A percentile compares a stretch with the other conserved stretches of the same genome.
Evolutionary conservation across 2,888 invertebrate species (phyloP).

Genomic region (Thymelicus sylvestris): DNA sequence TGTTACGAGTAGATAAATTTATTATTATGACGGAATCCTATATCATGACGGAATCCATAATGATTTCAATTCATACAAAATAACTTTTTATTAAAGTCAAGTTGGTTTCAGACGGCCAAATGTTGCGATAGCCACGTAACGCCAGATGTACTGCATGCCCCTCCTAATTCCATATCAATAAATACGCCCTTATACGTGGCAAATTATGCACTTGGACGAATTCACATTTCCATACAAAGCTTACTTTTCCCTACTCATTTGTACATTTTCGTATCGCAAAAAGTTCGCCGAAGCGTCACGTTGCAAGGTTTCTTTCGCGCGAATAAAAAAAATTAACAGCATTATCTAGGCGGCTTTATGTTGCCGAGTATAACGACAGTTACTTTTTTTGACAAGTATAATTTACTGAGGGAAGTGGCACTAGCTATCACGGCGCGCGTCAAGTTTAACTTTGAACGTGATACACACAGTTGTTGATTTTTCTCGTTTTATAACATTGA

Average conservation of each 20-base stretch:
- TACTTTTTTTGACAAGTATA: slow-evolving; percentile 72
- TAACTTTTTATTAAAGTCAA: too few species aligned
- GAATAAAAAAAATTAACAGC: slow-evolving; percentile 60
- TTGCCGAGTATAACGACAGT: slow-evolving; percentile 67
- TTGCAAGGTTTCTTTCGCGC: slow-evolving; percentile 33
- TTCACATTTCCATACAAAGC: background rate
- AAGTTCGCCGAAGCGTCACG: slow-evolving; percentile 10
- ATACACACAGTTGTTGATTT: slow-evolving; percentile 45
- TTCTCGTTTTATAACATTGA: too few species aligned
- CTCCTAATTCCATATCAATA: too few species aligned
- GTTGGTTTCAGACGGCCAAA: too few species aligned
- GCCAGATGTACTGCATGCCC: too few species aligned
- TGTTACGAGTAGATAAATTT: too few species aligned
- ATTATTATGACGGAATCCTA: too few species aligned
- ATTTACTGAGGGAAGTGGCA: slow-evolving; percentile 69
- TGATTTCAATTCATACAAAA: too few species aligned
- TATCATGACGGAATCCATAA: too few species aligned
- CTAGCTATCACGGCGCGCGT: slow-evolving; percentile 62
- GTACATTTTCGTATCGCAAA: slow-evolving; percentile 26
- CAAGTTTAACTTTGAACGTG: slow-evolving; percentile 46
- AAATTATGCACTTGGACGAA: background rate
- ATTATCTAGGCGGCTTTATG: slow-evolving; percentile 62
- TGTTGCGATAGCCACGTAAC: too few species aligned
- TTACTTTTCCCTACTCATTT: slow-evolving; percentile 11
- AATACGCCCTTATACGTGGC: background rate